These are phyloP conservation scores for Hirtodrosophila histrioides DNA, from an alignment of 2,888 invertebrate genomes.

Conservation along the genomic window DNA sequence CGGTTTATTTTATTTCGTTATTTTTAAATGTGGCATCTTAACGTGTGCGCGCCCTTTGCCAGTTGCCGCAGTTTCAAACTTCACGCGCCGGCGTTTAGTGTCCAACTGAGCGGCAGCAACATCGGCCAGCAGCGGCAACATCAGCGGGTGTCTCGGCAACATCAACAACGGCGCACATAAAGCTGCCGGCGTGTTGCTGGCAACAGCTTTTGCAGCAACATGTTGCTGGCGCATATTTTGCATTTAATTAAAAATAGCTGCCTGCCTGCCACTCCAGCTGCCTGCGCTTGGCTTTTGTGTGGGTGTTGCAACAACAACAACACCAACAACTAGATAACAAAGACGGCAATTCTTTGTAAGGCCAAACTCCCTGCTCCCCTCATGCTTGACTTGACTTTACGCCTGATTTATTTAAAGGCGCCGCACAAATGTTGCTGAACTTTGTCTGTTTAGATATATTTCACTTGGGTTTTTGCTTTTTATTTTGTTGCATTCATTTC, in stretches of 20 bases:
- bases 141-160: constrained; percentile 41
- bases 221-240: constrained; percentile 66
- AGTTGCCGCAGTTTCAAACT: constrained; percentile 40
- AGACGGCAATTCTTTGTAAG: constrained; percentile 68
- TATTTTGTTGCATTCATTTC: not conserved
- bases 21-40: constrained; percentile 45
- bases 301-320: constrained; percentile 56
- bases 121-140: constrained; percentile 22
- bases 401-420: constrained; percentile 75
- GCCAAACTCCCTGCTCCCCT: constrained; percentile 17
- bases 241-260: constrained; percentile 74
- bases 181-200: constrained; percentile 31
- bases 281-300: constrained; percentile 44
- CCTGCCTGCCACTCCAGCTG: constrained; percentile 65
- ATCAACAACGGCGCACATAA: constrained; percentile 11
- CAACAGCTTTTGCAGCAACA: constrained; percentile 41
- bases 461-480: constrained; percentile 22
- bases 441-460: constrained; percentile 58
- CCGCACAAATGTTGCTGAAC: constrained; percentile 78
- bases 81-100: constrained; percentile 61
- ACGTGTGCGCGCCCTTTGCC: not conserved
- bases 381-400: constrained; percentile 38
- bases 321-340: constrained; percentile 48
- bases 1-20: constrained; percentile 34
- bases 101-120: constrained; percentile 54